Base-by-base conservation (phyloP, 2,888 invertebrate species). In the Rhopalosiphum nymphaeae region DNA sequence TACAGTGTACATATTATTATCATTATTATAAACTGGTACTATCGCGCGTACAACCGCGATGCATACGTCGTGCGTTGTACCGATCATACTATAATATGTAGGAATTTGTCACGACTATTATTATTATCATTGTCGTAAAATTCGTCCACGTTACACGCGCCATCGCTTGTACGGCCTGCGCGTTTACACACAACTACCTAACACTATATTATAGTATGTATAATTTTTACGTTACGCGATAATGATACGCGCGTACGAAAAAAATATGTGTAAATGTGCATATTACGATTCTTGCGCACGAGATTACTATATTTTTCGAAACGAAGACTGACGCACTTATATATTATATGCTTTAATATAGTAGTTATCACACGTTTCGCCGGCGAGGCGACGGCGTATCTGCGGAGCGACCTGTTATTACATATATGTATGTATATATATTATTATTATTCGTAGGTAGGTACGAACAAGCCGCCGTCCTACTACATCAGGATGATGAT, bases 21-120 rank as follows among this genome's bases (percentile, higher is more conserved):
- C 49, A 49, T 53, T 21, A 53, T 53, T 21, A 53, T 53, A 53
- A 53, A 21, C 53, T 57, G n/a, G n/a, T 36, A 78, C 36, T 78
- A 78, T 78, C 36, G 36, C 1, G 9, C 7, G 78, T 78, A 78
- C 36, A 9, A 78, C 78, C 36, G 78, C 78, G 36, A 78, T 42
- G 36, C 16, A 53, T 53, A 53, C 13, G 49, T 53, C 16, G 53
- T 53, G 67, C 86, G 91, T 91, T 57, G 85, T 86, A 46, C 44
- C 61, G n/a, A 56, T 53, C 21, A 5, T 21, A 53, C 49, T 26
- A 0, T 85, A 25, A 46, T 57, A 26, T 57, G 25, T 57, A 56
- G 86, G 86, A 46, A 86, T 91, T 86, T 91, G 91, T 91, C 86
- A 61, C 57, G 9, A 46, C 57, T 7, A 29, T 44, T 78, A 67